Base-by-base conservation (phyloP, 30 jellyfish, hydroid and myxozoan genomes). In the Hydractinia echinata region DNA sequence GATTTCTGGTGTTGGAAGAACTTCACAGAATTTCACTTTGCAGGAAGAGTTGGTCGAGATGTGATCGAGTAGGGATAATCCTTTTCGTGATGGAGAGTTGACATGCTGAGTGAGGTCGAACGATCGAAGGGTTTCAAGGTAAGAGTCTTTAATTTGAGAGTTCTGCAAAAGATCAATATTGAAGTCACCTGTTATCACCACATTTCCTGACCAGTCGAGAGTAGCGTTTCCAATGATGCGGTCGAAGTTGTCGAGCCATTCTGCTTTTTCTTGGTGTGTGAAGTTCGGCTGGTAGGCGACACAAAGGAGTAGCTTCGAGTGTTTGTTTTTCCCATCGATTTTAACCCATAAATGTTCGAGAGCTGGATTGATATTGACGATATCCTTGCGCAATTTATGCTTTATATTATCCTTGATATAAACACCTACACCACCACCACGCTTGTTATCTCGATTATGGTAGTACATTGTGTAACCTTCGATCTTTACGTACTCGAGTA, bases 351-450 rank as follows among this genome's bases (percentile, higher is more conserved):
- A n/a, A n/a, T n/a, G n/a, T n/a, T n/a, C n/a, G n/a, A n/a, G n/a
- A n/a, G n/a, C n/a, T n/a, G n/a, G n/a, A n/a, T n/a, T n/a, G n/a
- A n/a, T n/a, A n/a, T n/a, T n/a, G n/a, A n/a, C n/a, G n/a, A n/a
- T n/a, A n/a, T n/a, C n/a, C n/a, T n/a, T n/a, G n/a, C n/a, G 88
- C 82, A 77, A 85, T 62, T 67, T 86, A 68, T 80, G 73, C 71
- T 86, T 71, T 79, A 86, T 19, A 60, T 82, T 71, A 55, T 80
- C 90, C 44, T 55, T 53, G 71, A 80, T 67, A 89, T 86, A 71
- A 76, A 86, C 89, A 52, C 95, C 86, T 48, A 79, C 89, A 16
- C 95, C 95, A 9, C 95, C 74, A n/a, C 95, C 95, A 44, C 89
- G 55, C 79, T 73, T 70, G 76, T 79, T 73, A 53, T 80, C 81